phyloP scores from a whole-genome alignment of 37 sponge, comb jelly and placozoan genomes.

The Aplysina aerophoba region DNA sequence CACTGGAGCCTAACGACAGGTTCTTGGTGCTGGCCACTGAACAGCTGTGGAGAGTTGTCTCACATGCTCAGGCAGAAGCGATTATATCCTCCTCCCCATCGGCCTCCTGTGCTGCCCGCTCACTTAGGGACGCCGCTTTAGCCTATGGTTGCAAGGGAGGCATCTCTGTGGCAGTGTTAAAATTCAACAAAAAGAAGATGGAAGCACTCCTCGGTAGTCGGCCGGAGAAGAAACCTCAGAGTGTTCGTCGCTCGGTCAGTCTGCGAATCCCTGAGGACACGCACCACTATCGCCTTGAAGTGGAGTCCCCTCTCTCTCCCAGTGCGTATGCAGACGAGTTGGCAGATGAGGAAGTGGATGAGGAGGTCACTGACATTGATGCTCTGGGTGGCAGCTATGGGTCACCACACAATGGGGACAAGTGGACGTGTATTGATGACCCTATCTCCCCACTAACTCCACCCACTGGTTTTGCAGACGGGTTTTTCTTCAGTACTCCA shows the following conservation, averaged over 20 bases:
- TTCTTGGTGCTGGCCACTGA: slow-evolving; percentile 76
- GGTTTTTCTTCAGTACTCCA: not conserved
- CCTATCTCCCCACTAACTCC: slow-evolving; percentile 19
- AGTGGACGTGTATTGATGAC: slow-evolving; percentile 25
- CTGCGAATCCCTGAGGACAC: slow-evolving; percentile 18
- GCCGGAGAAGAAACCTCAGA: slow-evolving; percentile 10
- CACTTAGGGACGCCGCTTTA: slow-evolving; percentile 75
- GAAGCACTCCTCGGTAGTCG: slow-evolving; percentile 4
- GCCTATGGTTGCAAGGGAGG: slow-evolving; percentile 67
- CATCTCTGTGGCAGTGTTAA: slow-evolving; percentile 71
- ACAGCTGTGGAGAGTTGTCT: slow-evolving; percentile 67
- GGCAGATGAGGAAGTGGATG: not conserved
- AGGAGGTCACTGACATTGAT: slow-evolving; percentile 10
- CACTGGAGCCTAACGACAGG: slow-evolving; percentile 57
- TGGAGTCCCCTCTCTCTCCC: slow-evolving; percentile 19
- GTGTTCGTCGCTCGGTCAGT: not conserved
- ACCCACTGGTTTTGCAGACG: not conserved
- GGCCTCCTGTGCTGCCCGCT: slow-evolving; percentile 66
- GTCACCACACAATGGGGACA: not conserved
- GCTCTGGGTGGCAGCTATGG: slow-evolving; percentile 9
- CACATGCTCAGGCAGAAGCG: slow-evolving; percentile 53
- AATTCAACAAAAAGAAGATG: slow-evolving; percentile 11
- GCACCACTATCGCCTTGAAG: slow-evolving; percentile 22
- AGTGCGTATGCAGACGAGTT: not conserved
- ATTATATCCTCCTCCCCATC: not conserved